Percentiles rank a stretch among this genome's conserved stretches.
Evolutionary conservation across 2,113 vertebrate species (phyloP).

Genomic region (Burhinus bistriatus): DNA sequence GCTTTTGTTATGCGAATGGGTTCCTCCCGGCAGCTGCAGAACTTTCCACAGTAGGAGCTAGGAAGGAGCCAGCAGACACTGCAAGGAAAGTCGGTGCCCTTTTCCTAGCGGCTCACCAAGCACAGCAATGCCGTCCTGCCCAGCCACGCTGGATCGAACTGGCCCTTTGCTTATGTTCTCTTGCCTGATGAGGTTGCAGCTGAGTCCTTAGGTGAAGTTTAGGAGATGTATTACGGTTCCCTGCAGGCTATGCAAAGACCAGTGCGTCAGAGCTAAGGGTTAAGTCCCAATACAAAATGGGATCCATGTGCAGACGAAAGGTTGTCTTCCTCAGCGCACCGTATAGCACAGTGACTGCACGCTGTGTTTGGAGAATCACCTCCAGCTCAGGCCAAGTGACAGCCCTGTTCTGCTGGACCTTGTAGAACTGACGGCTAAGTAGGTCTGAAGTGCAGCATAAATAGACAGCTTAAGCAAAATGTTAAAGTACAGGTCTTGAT

Average conservation of each 20-base stretch:
- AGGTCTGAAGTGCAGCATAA: neutral
- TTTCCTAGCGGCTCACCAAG: neutral
- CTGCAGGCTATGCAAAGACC: neutral
- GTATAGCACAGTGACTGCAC: fast-evolving
- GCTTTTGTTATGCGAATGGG: slow-evolving; percentile 57
- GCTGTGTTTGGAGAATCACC: neutral
- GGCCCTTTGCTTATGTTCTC: neutral
- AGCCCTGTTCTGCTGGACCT: neutral
- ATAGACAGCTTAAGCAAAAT: neutral
- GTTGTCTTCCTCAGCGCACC: neutral
- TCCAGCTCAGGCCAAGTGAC: neutral
- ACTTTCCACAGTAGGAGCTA: slow-evolving; percentile 9
- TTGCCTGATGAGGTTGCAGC: neutral
- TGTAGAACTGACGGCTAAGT: neutral
- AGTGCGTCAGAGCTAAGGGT: neutral
- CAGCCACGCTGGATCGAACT: fast-evolving
- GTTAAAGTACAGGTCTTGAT: neutral
- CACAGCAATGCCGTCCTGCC: neutral
- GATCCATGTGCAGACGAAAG: neutral
- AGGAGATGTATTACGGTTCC: neutral
- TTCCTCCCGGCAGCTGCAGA: slow-evolving; percentile 58
- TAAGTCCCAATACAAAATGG: neutral
- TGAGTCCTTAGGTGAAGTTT: neutral
- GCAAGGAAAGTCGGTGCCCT: neutral
- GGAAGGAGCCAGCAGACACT: slow-evolving; percentile 19